Base-by-base conservation (phyloP, 2,797 vertebrate species). In the Liasis olivaceus region DNA sequence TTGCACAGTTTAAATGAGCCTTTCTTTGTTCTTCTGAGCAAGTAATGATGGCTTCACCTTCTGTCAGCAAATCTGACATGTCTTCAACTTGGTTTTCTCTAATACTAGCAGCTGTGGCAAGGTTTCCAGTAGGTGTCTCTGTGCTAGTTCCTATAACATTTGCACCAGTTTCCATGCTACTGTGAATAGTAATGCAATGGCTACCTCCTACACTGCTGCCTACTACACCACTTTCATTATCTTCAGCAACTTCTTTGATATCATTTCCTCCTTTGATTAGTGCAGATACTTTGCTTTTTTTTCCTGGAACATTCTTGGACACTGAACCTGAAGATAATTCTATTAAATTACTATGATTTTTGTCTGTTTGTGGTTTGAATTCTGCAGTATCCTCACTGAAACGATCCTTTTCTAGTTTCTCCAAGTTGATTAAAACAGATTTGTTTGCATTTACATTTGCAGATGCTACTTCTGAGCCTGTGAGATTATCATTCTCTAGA, bases 21-120 rank as follows among this genome's bases (percentile, higher is more conserved):
- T 95, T 95, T 0, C 95, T 93, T 22, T 94, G 96, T 91, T 95
- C 93, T 51, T 91, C 93, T 81, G 96, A 96, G 54, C 96, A 96
- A 84, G 97, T 98, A 1, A 98, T 97, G 4, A 96, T 97, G 88
- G 98, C 97, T 94, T 96, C 95, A 20, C 92, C 94, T 0, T 95
- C 93, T 63, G 96, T 97, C 47, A 90, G 91, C 24, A 94, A 94
- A 89, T 13, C 91, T 3, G 92, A 91, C 12, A 66, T 1, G 17
- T 62, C 0, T 2, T 89, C 91, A 89, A 84, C 56, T 87, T 92
- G 89, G 51, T 91, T 95, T 93, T 95, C 97, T 93, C 62, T 93
- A 12, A 96, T 96, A 89, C 96, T 98, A 12, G 96, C 96, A 28
- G 97, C 95, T 63, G 92, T 62, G 22, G 93, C 91, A 92, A 96